Evolutionary conservation across 2,888 invertebrate species (phyloP).

Genomic region (Tillus elongatus): DNA sequence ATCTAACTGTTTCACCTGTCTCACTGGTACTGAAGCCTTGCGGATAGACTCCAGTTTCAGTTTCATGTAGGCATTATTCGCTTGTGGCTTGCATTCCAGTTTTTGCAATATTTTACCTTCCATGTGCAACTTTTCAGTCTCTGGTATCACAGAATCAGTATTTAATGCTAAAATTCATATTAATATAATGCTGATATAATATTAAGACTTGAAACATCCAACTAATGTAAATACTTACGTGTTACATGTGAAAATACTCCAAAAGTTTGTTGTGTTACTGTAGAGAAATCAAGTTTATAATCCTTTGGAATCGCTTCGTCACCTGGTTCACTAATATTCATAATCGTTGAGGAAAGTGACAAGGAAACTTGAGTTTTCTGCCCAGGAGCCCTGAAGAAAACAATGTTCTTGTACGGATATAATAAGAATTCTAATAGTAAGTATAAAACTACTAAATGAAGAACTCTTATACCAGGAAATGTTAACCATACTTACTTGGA

Average conservation of each 20-base stretch:
- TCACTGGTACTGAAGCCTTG: conserved; percentile 76
- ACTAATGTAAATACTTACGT: conserved; percentile 50
- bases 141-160: conserved; percentile 61
- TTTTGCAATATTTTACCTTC: conserved; percentile 95
- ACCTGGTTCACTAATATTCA: conserved; percentile 66
- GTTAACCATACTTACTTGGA: conserved; percentile 48
- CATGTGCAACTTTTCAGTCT: conserved; percentile 76
- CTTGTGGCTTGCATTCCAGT: conserved; percentile 85
- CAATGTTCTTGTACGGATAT: neutral
- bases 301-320: conserved; percentile 83
- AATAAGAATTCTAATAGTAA: neutral
- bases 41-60: conserved; percentile 80
- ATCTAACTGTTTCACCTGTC: conserved; percentile 80
- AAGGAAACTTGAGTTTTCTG: conserved; percentile 83
- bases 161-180: conserved; percentile 48
- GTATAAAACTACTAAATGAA: too few relatives aligned
- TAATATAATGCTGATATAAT: neutral
- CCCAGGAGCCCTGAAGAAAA: conserved; percentile 49
- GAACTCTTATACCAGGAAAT: too few relatives aligned
- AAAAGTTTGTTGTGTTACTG: conserved; percentile 82
- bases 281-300: conserved; percentile 84
- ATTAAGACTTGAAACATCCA: conserved; percentile 7
- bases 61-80: conserved; percentile 82
- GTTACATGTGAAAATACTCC: conserved; percentile 84
- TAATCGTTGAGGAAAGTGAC: conserved; percentile 69